Base-by-base conservation (phyloP, 2,888 invertebrate genomes). In the Andricus quercusramuli region DNA sequence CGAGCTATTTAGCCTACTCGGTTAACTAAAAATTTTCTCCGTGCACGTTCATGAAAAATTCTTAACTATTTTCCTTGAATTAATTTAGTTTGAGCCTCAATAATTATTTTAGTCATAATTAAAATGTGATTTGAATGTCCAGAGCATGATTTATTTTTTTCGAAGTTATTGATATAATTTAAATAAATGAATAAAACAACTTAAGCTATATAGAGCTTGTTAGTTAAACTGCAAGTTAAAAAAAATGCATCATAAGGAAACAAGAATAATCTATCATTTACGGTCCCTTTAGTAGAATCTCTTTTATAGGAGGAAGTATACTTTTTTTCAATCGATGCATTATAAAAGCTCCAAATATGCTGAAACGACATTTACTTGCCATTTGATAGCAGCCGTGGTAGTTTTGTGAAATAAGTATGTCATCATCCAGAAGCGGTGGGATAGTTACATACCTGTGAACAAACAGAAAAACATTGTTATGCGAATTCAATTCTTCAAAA, bases 361-460 rank as follows among this genome's bases (percentile, higher is more conserved):
- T 51, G 51, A 51, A 70, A n/a, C 32, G 70, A 70, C 70, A 47
- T 70, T 70, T 70, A 70, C 70, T 70, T 70, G 70, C 51, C 70
- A 70, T 70, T 70, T 51, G 32, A 51, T 70, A 70, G 51, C 70
- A 51, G 47, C 70, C 47, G 20, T 47, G 32, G 51, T 51, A 70
- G 70, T 32, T 51, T 20, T 70, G 47, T 51, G 51, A 51, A 47
- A 68, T 29, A 51, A 70, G 47, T 32, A 70, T 70, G 70, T 70
- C 70, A 51, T 70, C 70, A 51, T 51, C 70, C 32, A 70, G 70
- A 51, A 70, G 51, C 51, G 32, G 29, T 51, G 29, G 51, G 20
- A 51, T 29, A 20, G 70, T 51, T 51, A 51, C 51, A 51, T 70
- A 70, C 70, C 70, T 70, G 70, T 70, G 51, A 70, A 70, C 70